Base-by-base conservation (phyloP, 2,113 vertebrate genomes). In the Coregonus clupeaformis region DNA sequence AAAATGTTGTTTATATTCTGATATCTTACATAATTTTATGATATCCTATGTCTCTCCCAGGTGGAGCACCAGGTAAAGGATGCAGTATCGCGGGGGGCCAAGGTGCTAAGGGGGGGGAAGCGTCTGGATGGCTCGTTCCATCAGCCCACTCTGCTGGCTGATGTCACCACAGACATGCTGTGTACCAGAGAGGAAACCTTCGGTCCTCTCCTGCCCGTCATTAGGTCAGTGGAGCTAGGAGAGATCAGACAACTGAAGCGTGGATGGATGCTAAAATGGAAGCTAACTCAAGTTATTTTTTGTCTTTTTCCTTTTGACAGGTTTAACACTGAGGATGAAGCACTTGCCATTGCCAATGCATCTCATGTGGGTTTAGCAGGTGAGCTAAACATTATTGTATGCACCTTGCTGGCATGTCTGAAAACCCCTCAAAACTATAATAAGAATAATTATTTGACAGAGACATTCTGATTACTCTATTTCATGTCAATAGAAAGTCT, bases 151-250 rank as follows among this genome's bases (percentile, higher is more conserved):
- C 91, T 99, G 70, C 94, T 99, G 62, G 88, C 92, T 45, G 91
- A 91, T 0, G 95, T 98, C 86, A 95, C 94, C 77, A 78, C 77
- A 5, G 89, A 94, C 74, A 99, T 99, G 98, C 82, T 99, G 4
- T 99, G 98, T 76, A 92, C 90, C 1, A 89, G 72, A 1, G 96
- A 99, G 77, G 97, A 99, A 69, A 98, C 96, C 0, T 99, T 99
- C 13, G 98, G 98, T 18, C 98, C 97, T 1, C 92, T 99, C 77
- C 90, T 96, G 11, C 97, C 98, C 0, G 94, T 99, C 74, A 89
- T 99, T 90, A 96, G 94, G 97, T 97, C 86, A 84, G 94, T 22
- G 57, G 57, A 22, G n/a, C 57, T 7, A 22, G 57, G 49, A 52
- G 16, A 52, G 49, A 52, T 52, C 49, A 52, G 27, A 27, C 60